Evolutionary conservation across 30 jellyfish, hydroid and myxozoan species (phyloP).

Genomic region (Aurelia sp.): DNA sequence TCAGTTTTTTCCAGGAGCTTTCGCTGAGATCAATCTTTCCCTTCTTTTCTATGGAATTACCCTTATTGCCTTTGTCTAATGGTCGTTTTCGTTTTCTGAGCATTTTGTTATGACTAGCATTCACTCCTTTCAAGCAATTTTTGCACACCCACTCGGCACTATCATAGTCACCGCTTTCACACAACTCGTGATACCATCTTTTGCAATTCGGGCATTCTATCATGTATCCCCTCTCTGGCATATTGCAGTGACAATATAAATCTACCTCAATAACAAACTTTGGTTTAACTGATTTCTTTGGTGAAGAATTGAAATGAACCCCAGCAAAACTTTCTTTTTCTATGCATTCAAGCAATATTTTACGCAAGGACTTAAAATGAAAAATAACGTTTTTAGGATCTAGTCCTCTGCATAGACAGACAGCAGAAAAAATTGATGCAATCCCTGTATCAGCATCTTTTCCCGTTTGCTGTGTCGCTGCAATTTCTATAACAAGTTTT

Average conservation of each 20-base stretch:
- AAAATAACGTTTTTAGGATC: not conserved
- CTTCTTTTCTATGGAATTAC: no score
- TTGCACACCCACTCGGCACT: no score
- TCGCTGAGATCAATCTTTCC: no score
- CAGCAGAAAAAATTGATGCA: not conserved
- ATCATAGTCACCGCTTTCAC: no score
- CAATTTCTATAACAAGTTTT: not conserved
- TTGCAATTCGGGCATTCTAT: no score
- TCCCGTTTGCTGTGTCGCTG: not conserved
- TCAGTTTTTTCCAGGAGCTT: no score
- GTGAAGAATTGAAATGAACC: not conserved
- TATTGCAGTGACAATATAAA: slow-evolving; percentile 17
- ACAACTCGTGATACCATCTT: no score
- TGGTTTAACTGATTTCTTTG: not conserved
- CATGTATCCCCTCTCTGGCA: slow-evolving; percentile 24
- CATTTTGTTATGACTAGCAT: no score
- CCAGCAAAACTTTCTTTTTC: not conserved
- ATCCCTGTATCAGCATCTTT: no score
- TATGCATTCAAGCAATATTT: not conserved
- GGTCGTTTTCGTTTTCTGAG: no score
- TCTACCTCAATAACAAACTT: not conserved
- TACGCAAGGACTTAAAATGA: not conserved
- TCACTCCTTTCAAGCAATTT: no score
- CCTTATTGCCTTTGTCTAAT: no score
- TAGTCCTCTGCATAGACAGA: not conserved